Base-by-base conservation (phyloP, 2,888 invertebrate species). In the Xestia rhomboidea region DNA sequence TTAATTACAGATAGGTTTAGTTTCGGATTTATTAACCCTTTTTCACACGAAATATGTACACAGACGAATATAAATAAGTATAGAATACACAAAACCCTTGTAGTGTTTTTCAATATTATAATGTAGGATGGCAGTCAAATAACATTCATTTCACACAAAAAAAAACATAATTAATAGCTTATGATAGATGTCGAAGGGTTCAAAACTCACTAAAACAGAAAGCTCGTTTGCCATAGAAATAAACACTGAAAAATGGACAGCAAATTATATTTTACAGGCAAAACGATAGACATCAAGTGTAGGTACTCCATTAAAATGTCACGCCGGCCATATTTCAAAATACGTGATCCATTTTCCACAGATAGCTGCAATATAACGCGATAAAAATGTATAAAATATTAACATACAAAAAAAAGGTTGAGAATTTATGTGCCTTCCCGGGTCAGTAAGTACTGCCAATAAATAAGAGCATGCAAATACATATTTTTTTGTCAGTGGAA, bases 341-440 rank as follows among this genome's bases (percentile, higher is more conserved):
- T 74, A 57, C 27, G 64, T 70, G 81, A 84, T 84, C 75, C 81
- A 75, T 84, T 82, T 75, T 64, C 63, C 60, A 46, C 85, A 81
- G 81, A 76, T 81, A 84, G 71, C 81, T 84, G 81, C 85, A 81
- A 84, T 81, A 72, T 76, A 80, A 80, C 74, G 68, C 68, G 68
- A 82, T 75, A 81, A 82, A 84, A 84, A 51, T 71, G 67, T 84
- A 71, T 46, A 75, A 84, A 84, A 82, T 84, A 84, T 84, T 80
- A 73, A 84, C 80, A 79, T 75, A 68, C 54, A 75, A 84, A 82
- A 81, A 81, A 84, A 66, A 44, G 81, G 66, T 34, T 38, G 60
- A 62, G 49, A 46, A 82, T 84, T 82, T 81, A 82, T 80, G 68
- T 71, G 62, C 63, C 41, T 60, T 51, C 49, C 70, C n/a, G 71